Evolutionary conservation across 1,140 invertebrate species (phyloP).

Genomic region (Drusus annulatus): DNA sequence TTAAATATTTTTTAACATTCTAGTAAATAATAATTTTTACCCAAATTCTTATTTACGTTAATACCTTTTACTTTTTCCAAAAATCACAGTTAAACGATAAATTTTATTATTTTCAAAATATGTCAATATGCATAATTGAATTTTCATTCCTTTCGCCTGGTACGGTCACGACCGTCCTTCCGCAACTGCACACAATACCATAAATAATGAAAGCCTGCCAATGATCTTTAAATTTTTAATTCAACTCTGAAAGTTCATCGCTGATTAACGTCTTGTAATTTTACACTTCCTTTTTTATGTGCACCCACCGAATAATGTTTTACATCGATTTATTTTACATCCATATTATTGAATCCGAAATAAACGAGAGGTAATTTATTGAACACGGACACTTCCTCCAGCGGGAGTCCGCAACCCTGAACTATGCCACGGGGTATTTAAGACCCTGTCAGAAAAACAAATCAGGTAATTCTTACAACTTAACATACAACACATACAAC

Average conservation of each 20-base stretch:
- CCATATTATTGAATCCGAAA: constrained; percentile 23
- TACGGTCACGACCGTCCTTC: neutral
- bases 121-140: neutral
- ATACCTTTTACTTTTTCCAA: too few species aligned
- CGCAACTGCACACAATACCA: too few species aligned
- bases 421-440: too few species aligned
- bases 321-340: constrained; percentile 25
- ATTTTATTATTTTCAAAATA: too few species aligned
- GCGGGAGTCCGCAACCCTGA: constrained; percentile 19
- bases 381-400: constrained; percentile 7
- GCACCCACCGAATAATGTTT: constrained; percentile 16
- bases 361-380: constrained; percentile 21
- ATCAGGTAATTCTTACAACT: too few species aligned
- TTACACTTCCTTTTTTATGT: constrained; percentile 21
- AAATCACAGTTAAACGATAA: too few species aligned
- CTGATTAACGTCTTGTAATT: constrained; percentile 27
- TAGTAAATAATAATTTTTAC: too few species aligned
- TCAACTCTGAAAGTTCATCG: neutral
- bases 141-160: neutral
- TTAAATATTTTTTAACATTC: too few species aligned
- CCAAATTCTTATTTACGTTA: too few species aligned
- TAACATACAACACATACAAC: too few species aligned
- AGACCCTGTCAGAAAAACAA: too few species aligned
- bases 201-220: neutral
- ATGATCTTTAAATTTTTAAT: constrained; percentile 8